Conservation (phyloP, 2,797 vertebrate species). For the Brachymystax lenok region DNA sequence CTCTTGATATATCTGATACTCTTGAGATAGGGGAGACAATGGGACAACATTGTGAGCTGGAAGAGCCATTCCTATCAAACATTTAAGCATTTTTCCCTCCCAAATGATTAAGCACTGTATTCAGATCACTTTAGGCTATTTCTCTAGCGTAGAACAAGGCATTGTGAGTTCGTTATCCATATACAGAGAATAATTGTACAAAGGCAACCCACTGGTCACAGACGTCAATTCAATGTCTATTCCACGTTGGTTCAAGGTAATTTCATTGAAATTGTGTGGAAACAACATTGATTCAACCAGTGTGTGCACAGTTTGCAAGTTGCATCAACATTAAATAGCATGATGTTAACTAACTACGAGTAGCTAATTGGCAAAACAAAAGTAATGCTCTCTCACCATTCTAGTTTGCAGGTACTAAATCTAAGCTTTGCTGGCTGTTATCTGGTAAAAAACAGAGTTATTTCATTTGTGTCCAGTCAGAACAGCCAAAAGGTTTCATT, state of each 20-base stretch:
- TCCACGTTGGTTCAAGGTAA: no score
- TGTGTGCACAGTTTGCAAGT: no score
- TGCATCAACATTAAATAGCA: no score
- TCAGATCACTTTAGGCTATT: constrained; percentile 8
- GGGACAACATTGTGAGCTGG: constrained; percentile 31
- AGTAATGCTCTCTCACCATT: no score
- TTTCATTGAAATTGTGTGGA: no score
- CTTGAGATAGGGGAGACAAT: constrained; percentile 60
- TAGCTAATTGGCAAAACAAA: no score
- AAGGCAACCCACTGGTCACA: no score
- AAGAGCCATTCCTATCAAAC: constrained; percentile 46
- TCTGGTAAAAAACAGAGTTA: constrained; percentile 35
- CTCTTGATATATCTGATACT: constrained; percentile 54
- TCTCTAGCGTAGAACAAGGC: neutral
- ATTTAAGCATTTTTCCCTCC: constrained; percentile 30
- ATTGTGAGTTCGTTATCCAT: neutral
- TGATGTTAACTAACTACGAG: no score
- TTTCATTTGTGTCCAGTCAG: constrained; percentile 47
- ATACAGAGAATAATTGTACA: constrained; percentile 4
- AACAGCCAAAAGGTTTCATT: constrained; percentile 32
- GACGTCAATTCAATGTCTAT: no score
- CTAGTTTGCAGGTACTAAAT: no score
- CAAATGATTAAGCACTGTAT: constrained; percentile 39
- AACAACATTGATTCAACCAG: no score
- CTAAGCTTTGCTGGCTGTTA: no score